Conservation (phyloP, 2,888 invertebrate species). For the Eupithecia subfuscata region DNA sequence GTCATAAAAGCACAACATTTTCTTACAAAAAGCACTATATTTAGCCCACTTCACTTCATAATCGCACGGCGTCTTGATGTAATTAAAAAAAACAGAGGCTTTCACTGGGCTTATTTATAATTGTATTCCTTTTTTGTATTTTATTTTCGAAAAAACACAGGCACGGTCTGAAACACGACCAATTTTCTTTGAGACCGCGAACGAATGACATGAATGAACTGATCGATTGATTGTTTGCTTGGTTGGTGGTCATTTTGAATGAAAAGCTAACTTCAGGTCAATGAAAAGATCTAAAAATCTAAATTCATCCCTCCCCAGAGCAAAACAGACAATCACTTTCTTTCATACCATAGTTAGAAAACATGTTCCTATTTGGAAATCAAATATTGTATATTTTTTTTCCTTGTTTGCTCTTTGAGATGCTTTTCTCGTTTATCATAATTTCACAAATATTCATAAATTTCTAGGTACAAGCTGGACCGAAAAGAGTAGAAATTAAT, state of each 20-base stretch:
- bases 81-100: slow-evolving; percentile 5
- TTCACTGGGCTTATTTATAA: slow-evolving; percentile 11
- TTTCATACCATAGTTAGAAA: no score
- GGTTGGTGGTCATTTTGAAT: not conserved
- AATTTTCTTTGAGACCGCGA: slow-evolving; percentile 54
- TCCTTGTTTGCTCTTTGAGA: no score
- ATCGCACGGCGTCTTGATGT: slow-evolving; percentile 23
- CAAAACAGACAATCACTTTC: no score
- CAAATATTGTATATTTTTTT: no score
- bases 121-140: slow-evolving; percentile 34
- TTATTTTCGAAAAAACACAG: slow-evolving; percentile 42
- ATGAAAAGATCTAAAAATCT: slow-evolving; percentile 10
- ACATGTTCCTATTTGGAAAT: no score
- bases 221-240: not conserved
- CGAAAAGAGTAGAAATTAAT: no score
- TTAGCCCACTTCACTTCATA: slow-evolving; percentile 41
- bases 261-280: slow-evolving; percentile 12
- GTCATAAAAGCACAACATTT: slow-evolving; percentile 69
- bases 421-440: no score
- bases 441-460: no score
- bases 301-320: no score
- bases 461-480: no score
- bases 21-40: slow-evolving; percentile 52
- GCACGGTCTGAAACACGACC: slow-evolving; percentile 56
- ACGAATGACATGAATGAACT: slow-evolving; percentile 13